These are phyloP conservation scores for Crax fasciolata DNA, from an alignment of 2,797 vertebrate species.

Conservation along the genomic window DNA sequence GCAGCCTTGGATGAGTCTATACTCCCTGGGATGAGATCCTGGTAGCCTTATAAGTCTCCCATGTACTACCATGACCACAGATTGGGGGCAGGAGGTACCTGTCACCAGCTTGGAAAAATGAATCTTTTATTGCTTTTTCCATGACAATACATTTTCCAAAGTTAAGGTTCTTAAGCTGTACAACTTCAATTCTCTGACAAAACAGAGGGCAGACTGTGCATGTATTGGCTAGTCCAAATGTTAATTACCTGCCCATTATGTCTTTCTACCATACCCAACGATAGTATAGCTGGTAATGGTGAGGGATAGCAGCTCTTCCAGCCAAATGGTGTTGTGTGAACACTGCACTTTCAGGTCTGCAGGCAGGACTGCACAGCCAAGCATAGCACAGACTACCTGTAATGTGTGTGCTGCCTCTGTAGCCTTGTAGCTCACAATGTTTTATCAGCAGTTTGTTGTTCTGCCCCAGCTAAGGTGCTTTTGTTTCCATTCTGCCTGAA, in stretches of 20 bases:
- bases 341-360: neutral
- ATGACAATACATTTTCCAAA: neutral
- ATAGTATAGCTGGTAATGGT: neutral
- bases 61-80: neutral
- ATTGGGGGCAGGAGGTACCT: neutral
- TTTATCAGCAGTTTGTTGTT: neutral
- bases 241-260: neutral
- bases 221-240: neutral
- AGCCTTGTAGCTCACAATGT: neutral
- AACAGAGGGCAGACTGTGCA: neutral
- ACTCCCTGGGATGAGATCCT: neutral
- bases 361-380: neutral
- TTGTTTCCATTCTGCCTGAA: neutral
- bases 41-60: neutral
- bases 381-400: neutral
- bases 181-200: neutral
- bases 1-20: neutral
- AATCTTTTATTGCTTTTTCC: neutral
- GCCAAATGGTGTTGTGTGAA: neutral
- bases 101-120: neutral
- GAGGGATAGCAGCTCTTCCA: neutral
- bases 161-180: neutral
- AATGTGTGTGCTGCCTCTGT: neutral
- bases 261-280: neutral
- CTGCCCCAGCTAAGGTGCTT: neutral